phyloP scores from a whole-genome alignment of 2,113 vertebrate genomes.

The Camarhynchus parvulus region DNA sequence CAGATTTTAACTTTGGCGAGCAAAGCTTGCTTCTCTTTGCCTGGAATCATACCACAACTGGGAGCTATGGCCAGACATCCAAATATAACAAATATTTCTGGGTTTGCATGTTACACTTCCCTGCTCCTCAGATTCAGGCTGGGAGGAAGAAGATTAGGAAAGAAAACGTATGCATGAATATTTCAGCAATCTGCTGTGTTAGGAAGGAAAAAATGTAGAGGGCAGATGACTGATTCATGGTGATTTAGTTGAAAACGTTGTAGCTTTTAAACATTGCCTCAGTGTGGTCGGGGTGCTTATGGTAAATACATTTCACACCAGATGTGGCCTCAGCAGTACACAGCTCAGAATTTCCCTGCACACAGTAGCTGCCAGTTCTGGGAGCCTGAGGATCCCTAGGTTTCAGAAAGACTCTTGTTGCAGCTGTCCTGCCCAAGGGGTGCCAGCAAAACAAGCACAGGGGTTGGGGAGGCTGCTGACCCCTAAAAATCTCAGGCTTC shows the following conservation, averaged over 20 bases:
- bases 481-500: conserved; percentile 48
- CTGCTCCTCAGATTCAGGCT: not conserved
- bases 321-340: conserved; percentile 1
- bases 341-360: not conserved
- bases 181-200: not conserved
- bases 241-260: conserved; percentile 34
- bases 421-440: conserved; percentile 23
- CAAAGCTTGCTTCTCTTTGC: conserved; percentile 4
- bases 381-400: not conserved
- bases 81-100: conserved; percentile 42
- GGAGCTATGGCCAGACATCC: not conserved
- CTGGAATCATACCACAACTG: conserved; percentile 22
- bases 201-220: conserved; percentile 32
- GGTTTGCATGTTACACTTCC: not conserved
- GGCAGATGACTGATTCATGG: conserved; percentile 35
- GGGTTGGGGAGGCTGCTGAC: conserved; percentile 46
- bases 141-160: conserved; percentile 22
- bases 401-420: conserved; percentile 17
- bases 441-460: not conserved
- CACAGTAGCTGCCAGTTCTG: not conserved
- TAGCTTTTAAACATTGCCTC: conserved; percentile 39
- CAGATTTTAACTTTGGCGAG: conserved; percentile 16
- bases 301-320: conserved; percentile 38
- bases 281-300: conserved; percentile 1
- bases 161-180: conserved; percentile 7